Conservation (phyloP, 2,113 vertebrate genomes). For the Neoarius graeffei region DNA sequence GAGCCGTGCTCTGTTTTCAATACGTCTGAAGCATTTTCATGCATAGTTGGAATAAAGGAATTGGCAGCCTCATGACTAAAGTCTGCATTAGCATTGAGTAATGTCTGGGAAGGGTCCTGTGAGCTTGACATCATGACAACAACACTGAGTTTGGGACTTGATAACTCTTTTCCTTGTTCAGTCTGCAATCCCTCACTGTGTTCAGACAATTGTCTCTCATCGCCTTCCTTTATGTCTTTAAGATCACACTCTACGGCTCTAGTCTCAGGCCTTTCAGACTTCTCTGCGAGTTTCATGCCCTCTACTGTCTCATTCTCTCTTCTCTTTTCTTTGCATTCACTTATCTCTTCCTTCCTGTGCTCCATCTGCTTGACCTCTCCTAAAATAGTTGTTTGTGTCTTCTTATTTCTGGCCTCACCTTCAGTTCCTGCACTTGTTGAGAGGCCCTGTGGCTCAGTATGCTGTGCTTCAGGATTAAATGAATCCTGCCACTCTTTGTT, state of each 20-base stretch:
- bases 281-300: conserved; percentile 47
- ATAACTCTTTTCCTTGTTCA: conserved; percentile 22
- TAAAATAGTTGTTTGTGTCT: conserved; percentile 15
- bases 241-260: conserved; percentile 22
- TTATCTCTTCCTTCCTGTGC: conserved; percentile 51
- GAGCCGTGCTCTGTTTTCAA: conserved; percentile 12
- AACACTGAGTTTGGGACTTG: conserved; percentile 1
- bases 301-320: conserved; percentile 33
- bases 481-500: conserved; percentile 23
- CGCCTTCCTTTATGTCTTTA: conserved; percentile 23
- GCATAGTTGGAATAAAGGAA: conserved; percentile 42
- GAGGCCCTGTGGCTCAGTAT: neutral
- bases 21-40: conserved; percentile 21
- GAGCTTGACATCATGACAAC: conserved; percentile 10
- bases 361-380: conserved; percentile 48
- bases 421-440: conserved; percentile 33
- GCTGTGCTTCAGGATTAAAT: conserved; percentile 16
- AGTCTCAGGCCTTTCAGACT: conserved; percentile 32
- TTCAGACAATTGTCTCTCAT: conserved; percentile 14
- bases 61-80: conserved; percentile 17
- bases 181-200: conserved; percentile 4
- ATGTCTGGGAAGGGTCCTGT: conserved; percentile 27
- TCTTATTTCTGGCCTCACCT: conserved; percentile 41
- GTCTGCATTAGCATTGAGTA: conserved; percentile 1
- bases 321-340: conserved; percentile 41